A percentile compares a stretch with the other conserved stretches of the same genome.
Conservation (phyloP, 1,140 invertebrate species). For the Scylla paramamosain region DNA sequence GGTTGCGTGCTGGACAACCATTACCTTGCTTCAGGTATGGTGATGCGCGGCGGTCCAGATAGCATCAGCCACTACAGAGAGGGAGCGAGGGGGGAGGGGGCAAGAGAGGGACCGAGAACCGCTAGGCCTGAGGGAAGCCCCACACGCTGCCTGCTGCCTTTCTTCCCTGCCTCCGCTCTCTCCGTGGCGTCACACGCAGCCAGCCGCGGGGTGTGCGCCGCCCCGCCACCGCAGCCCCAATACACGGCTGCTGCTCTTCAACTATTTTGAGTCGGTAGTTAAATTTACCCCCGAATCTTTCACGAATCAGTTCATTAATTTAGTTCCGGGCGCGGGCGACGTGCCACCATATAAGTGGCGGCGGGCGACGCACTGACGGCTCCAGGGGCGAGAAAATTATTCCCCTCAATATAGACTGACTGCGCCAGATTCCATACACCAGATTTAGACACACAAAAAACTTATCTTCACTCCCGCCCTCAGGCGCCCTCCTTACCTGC, state of each 20-base stretch:
- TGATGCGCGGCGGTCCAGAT: not conserved
- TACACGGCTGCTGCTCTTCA: not conserved
- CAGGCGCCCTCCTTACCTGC: not conserved
- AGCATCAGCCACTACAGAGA: not conserved
- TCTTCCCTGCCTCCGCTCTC: no score
- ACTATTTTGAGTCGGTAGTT: not conserved
- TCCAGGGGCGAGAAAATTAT: slow-evolving; percentile 22
- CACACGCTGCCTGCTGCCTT: no score
- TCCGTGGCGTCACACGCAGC: no score
- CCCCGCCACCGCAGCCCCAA: not conserved
- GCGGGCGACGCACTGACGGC: not conserved
- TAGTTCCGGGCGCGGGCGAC: not conserved
- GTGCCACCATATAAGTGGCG: not conserved
- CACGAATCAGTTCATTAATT: slow-evolving; percentile 23
- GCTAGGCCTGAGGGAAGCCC: no score
- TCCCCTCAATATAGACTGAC: not conserved
- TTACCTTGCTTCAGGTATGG: not conserved
- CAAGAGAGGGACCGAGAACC: no score
- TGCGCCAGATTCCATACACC: not conserved
- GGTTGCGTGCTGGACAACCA: not conserved
- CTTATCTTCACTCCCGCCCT: not conserved
- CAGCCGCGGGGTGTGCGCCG: no score
- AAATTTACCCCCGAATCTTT: not conserved
- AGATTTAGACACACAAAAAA: not conserved
- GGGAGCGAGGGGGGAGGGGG: no score